These are phyloP conservation scores for Anabacerthia variegaticeps DNA, from an alignment of 2,797 vertebrate species.

Conservation along the genomic window DNA sequence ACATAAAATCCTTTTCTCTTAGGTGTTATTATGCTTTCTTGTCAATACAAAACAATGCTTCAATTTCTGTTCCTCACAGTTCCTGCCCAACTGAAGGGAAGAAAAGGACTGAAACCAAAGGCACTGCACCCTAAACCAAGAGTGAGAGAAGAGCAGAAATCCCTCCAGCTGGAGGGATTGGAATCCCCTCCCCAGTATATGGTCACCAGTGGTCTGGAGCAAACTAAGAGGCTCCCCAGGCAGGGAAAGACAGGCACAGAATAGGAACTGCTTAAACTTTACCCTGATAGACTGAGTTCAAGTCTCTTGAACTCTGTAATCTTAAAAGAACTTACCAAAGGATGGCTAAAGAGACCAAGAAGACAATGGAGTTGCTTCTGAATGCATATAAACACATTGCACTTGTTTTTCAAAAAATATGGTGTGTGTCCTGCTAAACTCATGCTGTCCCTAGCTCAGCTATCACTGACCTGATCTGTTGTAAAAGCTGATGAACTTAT, in stretches of 20 bases:
- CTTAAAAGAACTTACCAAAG: background rate
- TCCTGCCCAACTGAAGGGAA: background rate
- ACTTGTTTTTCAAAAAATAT: background rate
- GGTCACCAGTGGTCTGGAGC: background rate
- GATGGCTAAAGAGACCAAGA: background rate
- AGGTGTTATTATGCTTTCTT: background rate
- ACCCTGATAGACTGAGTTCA: background rate
- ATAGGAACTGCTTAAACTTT: background rate
- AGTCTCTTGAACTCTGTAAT: background rate
- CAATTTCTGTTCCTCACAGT: background rate
- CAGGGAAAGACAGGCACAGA: background rate
- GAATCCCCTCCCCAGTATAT: background rate
- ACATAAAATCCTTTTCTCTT: background rate
- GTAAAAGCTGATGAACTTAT: background rate
- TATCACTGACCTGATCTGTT: background rate
- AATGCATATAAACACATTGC: background rate
- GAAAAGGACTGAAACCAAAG: background rate
- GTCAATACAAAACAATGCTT: background rate
- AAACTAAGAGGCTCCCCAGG: background rate
- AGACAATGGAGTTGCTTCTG: background rate
- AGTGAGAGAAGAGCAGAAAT: background rate
- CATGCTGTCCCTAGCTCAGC: background rate
- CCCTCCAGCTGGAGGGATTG: background rate
- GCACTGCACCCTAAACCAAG: background rate
- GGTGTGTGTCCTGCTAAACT: background rate